phyloP scores from a whole-genome alignment of 2,888 invertebrate species.

The Cheiracanthium punctorium region DNA sequence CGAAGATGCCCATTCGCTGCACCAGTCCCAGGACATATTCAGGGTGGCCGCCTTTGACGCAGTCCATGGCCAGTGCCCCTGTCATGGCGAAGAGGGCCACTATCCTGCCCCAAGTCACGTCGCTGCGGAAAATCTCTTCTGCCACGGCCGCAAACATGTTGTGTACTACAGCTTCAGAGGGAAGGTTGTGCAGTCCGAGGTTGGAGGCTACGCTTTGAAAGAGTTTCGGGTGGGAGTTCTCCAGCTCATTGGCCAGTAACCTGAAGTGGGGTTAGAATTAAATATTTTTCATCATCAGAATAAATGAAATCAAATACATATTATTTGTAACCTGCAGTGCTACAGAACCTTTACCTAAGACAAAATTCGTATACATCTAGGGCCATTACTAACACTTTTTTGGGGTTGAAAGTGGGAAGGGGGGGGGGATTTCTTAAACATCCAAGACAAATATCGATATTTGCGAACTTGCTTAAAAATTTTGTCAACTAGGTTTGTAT shows the following conservation, averaged over 20 bases:
- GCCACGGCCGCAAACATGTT: constrained; percentile 83
- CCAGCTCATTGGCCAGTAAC: constrained; percentile 55
- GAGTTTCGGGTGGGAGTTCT: constrained; percentile 51
- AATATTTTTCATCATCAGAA: too few relatives aligned
- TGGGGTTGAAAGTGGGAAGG: too few relatives aligned
- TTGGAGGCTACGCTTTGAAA: constrained; percentile 69
- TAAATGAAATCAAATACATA: too few relatives aligned
- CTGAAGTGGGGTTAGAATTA: background rate
- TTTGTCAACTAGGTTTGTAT: too few relatives aligned
- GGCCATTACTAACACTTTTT: too few relatives aligned
- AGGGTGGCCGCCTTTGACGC: constrained; percentile 83
- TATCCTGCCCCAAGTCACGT: constrained; percentile 78
- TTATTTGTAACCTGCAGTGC: too few relatives aligned
- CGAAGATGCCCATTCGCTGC: constrained; percentile 85
- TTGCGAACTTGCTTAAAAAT: too few relatives aligned
- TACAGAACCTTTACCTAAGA: too few relatives aligned
- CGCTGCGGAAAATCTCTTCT: constrained; percentile 82
- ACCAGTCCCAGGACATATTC: constrained; percentile 86
- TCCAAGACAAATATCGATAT: too few relatives aligned
- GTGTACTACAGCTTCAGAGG: constrained; percentile 77
- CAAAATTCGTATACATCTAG: too few relatives aligned
- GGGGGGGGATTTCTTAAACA: too few relatives aligned
- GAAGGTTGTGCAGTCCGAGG: constrained; percentile 63
- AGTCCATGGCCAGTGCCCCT: constrained; percentile 88
- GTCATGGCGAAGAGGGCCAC: constrained; percentile 88